These are phyloP conservation scores for Phylloscopus trochiloides DNA, from an alignment of 2,113 vertebrate genomes.

Conservation along the genomic window DNA sequence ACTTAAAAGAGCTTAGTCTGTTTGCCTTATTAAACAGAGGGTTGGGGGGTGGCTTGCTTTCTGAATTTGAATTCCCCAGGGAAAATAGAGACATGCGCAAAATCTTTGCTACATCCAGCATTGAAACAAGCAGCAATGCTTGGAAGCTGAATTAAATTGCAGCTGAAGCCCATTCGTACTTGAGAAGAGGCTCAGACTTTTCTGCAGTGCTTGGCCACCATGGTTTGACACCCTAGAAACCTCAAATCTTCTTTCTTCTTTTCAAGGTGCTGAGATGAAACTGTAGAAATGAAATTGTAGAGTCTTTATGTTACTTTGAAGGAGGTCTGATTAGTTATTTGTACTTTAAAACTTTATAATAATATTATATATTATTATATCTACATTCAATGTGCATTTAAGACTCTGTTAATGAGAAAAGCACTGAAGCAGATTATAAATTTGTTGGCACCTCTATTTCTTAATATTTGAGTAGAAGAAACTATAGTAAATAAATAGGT, in stretches of 20 bases:
- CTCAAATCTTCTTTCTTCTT: background rate
- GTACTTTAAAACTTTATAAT: background rate
- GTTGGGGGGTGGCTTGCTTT: background rate
- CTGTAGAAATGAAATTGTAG: background rate
- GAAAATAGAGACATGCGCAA: background rate
- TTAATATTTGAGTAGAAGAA: background rate
- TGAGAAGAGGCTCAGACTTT: background rate
- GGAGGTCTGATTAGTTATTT: background rate
- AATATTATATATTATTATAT: background rate
- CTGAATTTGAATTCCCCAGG: background rate
- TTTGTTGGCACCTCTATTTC: background rate
- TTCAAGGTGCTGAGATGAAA: background rate
- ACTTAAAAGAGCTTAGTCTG: background rate
- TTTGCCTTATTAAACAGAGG: background rate
- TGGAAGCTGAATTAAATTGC: background rate
- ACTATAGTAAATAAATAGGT: background rate
- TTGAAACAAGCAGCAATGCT: background rate
- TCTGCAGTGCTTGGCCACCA: background rate
- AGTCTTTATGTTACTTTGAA: background rate
- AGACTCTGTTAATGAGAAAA: background rate
- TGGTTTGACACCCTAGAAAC: background rate
- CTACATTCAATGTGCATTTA: fast-evolving
- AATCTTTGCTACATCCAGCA: background rate
- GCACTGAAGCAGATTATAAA: background rate
- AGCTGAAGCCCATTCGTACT: background rate